A percentile compares a stretch with the other conserved stretches of the same genome.
Conservation (phyloP, 2,888 invertebrate species). For the Caenorhabditis zanzibari region DNA sequence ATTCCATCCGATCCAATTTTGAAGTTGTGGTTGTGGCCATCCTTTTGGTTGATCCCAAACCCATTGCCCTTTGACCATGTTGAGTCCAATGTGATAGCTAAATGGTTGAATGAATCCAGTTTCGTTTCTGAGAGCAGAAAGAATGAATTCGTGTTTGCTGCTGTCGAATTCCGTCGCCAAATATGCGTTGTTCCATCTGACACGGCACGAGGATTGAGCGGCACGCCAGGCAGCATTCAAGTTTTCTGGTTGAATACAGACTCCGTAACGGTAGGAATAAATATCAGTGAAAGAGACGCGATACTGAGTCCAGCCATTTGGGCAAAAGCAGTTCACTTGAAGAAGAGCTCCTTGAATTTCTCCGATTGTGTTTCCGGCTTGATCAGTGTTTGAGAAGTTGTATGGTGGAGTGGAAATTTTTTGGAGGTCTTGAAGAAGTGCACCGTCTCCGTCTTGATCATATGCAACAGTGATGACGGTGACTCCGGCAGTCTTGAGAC, state of each 20-base stretch:
- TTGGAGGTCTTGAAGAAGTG: constrained; percentile 27
- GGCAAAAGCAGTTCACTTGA: constrained; percentile 67
- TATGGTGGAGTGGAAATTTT: constrained; percentile 48
- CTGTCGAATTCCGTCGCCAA: constrained; percentile 52
- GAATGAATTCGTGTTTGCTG: constrained; percentile 45
- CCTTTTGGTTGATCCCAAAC: constrained; percentile 48
- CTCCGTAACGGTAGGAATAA: constrained; percentile 51
- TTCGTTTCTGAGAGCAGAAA: constrained; percentile 24
- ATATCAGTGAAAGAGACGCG: constrained; percentile 22
- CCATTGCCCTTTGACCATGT: constrained; percentile 20
- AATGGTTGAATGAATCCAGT: constrained; percentile 36
- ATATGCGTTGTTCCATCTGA: constrained; percentile 16
- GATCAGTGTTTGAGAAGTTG: constrained; percentile 52
- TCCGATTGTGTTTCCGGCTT: constrained; percentile 46
- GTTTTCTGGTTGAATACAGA: constrained; percentile 38
- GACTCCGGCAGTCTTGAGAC: constrained; percentile 54
- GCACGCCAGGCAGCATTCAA: constrained; percentile 50
- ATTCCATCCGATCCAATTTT: constrained; percentile 27
- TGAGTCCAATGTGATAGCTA: constrained; percentile 55
- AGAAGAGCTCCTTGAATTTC: constrained; percentile 61
- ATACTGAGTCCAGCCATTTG: constrained; percentile 57
- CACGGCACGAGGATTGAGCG: constrained; percentile 55
- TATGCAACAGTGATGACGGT: constrained; percentile 62
- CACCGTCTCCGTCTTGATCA: constrained; percentile 56
- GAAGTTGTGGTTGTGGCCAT: constrained; percentile 5